These are phyloP conservation scores for Salpingus planirostris DNA, from an alignment of 2,888 invertebrate species.

Conservation along the genomic window DNA sequence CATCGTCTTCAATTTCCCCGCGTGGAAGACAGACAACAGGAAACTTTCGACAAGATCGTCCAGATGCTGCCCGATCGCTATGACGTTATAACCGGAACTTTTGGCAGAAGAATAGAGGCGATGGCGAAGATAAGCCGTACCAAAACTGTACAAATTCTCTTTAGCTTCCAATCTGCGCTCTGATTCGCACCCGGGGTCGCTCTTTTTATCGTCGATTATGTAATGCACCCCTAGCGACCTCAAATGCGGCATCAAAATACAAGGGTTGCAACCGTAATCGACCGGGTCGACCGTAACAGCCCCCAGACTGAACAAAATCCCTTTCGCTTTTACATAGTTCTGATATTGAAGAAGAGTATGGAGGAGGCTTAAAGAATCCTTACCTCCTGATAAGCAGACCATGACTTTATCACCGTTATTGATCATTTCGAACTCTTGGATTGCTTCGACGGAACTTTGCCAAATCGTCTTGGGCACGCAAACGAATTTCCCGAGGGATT, in stretches of 20 bases:
- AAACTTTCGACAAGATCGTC: slow-evolving; percentile 80
- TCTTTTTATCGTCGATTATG: slow-evolving; percentile 54
- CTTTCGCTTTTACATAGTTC: slow-evolving; percentile 64
- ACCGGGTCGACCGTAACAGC: slow-evolving; percentile 71
- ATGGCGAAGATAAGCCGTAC: slow-evolving; percentile 61
- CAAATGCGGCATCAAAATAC: slow-evolving; percentile 65
- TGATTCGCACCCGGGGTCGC: slow-evolving; percentile 23
- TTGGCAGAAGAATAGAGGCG: slow-evolving; percentile 68
- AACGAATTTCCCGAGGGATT: slow-evolving; percentile 53
- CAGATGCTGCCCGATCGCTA: slow-evolving; percentile 80
- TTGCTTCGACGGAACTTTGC: slow-evolving; percentile 73
- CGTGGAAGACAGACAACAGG: slow-evolving; percentile 71
- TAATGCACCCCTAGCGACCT: slow-evolving; percentile 64
- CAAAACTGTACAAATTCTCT: slow-evolving; percentile 54
- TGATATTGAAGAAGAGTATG: slow-evolving; percentile 81
- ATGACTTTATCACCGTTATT: slow-evolving; percentile 72
- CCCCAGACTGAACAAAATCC: slow-evolving; percentile 61
- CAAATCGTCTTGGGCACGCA: slow-evolving; percentile 72
- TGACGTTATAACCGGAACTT: slow-evolving; percentile 71
- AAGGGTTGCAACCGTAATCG: slow-evolving; percentile 45
- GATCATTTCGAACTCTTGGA: slow-evolving; percentile 78
- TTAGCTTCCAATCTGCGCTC: slow-evolving; percentile 46
- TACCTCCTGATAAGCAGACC: slow-evolving; percentile 77
- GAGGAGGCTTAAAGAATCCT: slow-evolving; percentile 73
- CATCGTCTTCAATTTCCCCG: slow-evolving; percentile 68